phyloP scores from a whole-genome alignment of 1,140 invertebrate genomes.

The Drosophila melanogaster region Release_6_plus_ISO1_MT NC_004354.4:6791001-6791500 shows the following conservation, averaged over 20 bases:
- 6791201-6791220: conserved; percentile 69
- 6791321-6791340: conserved; percentile 42
- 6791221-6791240: conserved; percentile 27
- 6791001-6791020: conserved; percentile 23
- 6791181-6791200: conserved; percentile 72
- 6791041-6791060: conserved; percentile 49
- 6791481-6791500: conserved; percentile 24
- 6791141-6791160: conserved; percentile 21
- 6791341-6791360: conserved; percentile 1
- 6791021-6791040: conserved; percentile 29
- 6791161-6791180: conserved; percentile 45
- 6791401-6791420: conserved; percentile 50
- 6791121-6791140: conserved; percentile 11
- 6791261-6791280: conserved; percentile 64
- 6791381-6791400: conserved; percentile 49
- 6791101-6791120: too few relatives aligned
- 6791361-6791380: conserved; percentile 28
- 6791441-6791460: conserved; percentile 12
- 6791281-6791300: conserved; percentile 82
- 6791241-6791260: conserved; percentile 49
- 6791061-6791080: conserved; percentile 44
- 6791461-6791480: too few relatives aligned
- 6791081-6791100: conserved; percentile 8
- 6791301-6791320: conserved; percentile 78
- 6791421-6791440: conserved; percentile 43